phyloP scores from a whole-genome alignment of 2,113 vertebrate genomes.

The Gorilla gorilla region DNA sequence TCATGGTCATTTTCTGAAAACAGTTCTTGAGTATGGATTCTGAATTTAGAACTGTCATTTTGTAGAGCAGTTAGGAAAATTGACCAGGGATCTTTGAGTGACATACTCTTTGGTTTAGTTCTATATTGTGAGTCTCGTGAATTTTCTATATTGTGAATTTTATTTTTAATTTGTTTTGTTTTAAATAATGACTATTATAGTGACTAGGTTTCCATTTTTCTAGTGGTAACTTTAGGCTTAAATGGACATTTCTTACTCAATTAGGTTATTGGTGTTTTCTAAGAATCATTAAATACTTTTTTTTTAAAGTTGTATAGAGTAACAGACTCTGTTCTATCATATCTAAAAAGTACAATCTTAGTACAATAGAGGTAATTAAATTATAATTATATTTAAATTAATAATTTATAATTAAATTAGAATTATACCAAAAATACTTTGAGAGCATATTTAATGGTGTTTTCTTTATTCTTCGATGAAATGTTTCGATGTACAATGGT shows the following conservation, averaged over 20 bases:
- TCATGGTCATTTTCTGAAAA: constrained; percentile 43
- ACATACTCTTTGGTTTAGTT: constrained; percentile 21
- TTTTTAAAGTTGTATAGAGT: not conserved
- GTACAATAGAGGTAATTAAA: not conserved
- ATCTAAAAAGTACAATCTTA: constrained; percentile 20
- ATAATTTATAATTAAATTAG: not conserved
- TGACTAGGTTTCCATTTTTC: constrained; percentile 20
- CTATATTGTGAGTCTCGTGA: not conserved
- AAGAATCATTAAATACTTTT: constrained; percentile 37
- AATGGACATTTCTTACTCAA: constrained; percentile 15
- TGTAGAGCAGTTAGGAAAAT: not conserved
- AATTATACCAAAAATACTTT: constrained; percentile 43
- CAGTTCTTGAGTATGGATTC: constrained; percentile 27
- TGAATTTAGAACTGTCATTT: not conserved
- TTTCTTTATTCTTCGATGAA: not conserved
- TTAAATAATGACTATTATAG: not conserved
- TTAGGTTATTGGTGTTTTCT: not conserved
- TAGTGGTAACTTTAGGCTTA: not conserved
- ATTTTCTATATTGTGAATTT: not conserved
- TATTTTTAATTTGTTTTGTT: constrained; percentile 22
- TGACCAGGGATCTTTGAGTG: not conserved
- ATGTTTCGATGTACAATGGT: not conserved
- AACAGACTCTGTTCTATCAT: not conserved
- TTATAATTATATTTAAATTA: constrained; percentile 16
- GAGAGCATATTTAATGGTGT: not conserved